phyloP scores from a whole-genome alignment of 2,888 invertebrate species.

The Listrodromus nycthemerus region DNA sequence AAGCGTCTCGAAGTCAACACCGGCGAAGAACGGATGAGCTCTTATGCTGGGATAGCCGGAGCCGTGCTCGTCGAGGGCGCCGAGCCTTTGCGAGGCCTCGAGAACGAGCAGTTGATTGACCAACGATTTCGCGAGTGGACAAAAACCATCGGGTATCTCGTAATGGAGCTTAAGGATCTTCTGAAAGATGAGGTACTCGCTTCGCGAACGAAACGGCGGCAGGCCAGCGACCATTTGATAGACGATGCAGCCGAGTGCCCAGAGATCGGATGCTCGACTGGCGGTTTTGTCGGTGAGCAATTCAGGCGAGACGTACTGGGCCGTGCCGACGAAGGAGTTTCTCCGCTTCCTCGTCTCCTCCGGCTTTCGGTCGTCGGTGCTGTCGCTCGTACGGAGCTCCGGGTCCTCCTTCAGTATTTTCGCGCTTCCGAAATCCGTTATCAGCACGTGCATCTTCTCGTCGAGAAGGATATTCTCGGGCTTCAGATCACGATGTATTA shows the following conservation, averaged over 20 bases:
- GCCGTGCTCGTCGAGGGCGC: conserved; percentile 90
- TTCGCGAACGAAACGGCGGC: conserved; percentile 96
- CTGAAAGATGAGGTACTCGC: conserved; percentile 98
- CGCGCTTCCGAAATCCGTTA: conserved; percentile 99
- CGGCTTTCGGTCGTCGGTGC: conserved; percentile 47
- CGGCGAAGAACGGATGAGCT: conserved; percentile 94
- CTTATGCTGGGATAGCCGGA: conserved; percentile 93
- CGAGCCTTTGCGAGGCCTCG: conserved; percentile 92
- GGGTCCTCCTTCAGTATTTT: conserved; percentile 89
- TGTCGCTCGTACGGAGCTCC: conserved; percentile 65
- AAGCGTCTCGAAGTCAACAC: conserved; percentile 93
- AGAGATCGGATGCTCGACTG: conserved; percentile 94
- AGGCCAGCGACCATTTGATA: conserved; percentile 98
- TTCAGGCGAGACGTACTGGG: conserved; percentile 99
- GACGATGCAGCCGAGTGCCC: conserved; percentile 98
- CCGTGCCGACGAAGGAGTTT: conserved; percentile 98
- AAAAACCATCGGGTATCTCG: conserved; percentile 96
- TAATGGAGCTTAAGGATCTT: conserved; percentile 96
- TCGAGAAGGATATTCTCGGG: conserved; percentile 99
- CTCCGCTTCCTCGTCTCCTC: conserved; percentile 86
- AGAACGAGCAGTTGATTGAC: conserved; percentile 94
- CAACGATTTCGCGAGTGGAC: conserved; percentile 93
- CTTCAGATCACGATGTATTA: conserved; percentile 98
- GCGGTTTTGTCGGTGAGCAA: conserved; percentile 92
- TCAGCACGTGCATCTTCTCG: conserved; percentile 97